These are phyloP conservation scores for Nyctibius grandis DNA, from an alignment of 2,797 vertebrate species.

Conservation along the genomic window DNA sequence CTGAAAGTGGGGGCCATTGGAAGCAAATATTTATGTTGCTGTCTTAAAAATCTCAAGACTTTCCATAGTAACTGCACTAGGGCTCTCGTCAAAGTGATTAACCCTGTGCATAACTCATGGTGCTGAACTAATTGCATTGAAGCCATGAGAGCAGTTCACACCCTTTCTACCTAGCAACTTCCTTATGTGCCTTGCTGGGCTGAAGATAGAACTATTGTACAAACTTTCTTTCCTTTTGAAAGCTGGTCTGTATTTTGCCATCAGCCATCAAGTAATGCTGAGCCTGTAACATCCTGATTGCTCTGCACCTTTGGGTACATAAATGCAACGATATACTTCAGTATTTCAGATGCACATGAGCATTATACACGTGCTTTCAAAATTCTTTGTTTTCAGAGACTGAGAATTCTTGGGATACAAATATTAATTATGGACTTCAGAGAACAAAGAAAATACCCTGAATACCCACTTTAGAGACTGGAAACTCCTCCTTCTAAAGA, in stretches of 20 bases:
- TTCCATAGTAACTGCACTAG: neutral
- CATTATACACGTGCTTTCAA: accelerated
- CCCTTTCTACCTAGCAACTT: neutral
- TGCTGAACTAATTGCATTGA: neutral
- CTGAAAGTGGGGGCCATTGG: neutral
- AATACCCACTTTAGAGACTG: neutral
- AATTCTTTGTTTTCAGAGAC: neutral
- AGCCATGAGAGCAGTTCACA: neutral
- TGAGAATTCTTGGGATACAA: neutral
- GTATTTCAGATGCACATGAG: neutral
- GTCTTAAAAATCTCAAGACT: neutral
- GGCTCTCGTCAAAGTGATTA: neutral
- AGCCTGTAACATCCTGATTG: neutral
- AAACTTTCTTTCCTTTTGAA: neutral
- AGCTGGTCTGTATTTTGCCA: neutral
- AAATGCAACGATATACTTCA: neutral
- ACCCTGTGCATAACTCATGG: neutral
- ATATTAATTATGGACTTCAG: neutral
- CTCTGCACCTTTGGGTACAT: neutral
- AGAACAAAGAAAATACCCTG: neutral
- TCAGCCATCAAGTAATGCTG: neutral
- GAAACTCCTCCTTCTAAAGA: neutral
- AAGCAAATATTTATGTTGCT: neutral
- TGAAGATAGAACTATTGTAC: too few species aligned
- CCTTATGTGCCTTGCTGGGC: neutral